Percentiles rank a stretch among this genome's conserved stretches.
These are phyloP conservation scores for Drosophila lacteicornis DNA, from an alignment of 1,140 invertebrate species.

Conservation along the genomic window DNA sequence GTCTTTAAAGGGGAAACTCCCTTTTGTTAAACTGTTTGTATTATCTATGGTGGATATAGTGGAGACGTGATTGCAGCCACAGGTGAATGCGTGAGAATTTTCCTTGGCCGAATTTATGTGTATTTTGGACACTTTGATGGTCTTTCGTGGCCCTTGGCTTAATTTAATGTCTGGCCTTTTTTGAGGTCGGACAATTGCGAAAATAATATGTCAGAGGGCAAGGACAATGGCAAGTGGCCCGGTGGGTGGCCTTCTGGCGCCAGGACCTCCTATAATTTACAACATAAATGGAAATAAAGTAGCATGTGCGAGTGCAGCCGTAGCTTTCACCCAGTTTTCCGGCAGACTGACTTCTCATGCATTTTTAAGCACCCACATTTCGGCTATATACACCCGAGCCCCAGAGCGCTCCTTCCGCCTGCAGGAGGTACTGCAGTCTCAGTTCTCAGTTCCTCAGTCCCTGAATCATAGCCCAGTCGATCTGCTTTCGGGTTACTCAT, in stretches of 20 bases:
- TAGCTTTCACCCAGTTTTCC: constrained; percentile 72
- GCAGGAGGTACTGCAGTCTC: background rate
- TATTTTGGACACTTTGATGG: constrained; percentile 32
- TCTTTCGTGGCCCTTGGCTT: constrained; percentile 21
- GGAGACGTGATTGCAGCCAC: constrained; percentile 66
- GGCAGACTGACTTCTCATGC: constrained; percentile 62
- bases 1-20: constrained; percentile 40
- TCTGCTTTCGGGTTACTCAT: constrained; percentile 56
- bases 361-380: constrained; percentile 70
- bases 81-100: constrained; percentile 81
- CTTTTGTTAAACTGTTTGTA: constrained; percentile 43
- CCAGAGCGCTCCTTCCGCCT: constrained; percentile 29
- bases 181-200: constrained; percentile 63
- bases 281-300: constrained; percentile 69
- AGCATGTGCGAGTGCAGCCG: constrained; percentile 29
- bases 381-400: constrained; percentile 37
- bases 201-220: constrained; percentile 44
- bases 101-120: constrained; percentile 61
- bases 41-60: background rate
- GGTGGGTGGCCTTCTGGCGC: constrained; percentile 66
- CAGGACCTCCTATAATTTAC: constrained; percentile 60
- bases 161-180: constrained; percentile 51
- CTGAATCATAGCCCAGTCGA: constrained; percentile 55
- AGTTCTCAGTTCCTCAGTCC: constrained; percentile 1
- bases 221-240: constrained; percentile 12